Conservation (phyloP, 2,888 invertebrate species). For the Himalopsyche tibetana region DNA sequence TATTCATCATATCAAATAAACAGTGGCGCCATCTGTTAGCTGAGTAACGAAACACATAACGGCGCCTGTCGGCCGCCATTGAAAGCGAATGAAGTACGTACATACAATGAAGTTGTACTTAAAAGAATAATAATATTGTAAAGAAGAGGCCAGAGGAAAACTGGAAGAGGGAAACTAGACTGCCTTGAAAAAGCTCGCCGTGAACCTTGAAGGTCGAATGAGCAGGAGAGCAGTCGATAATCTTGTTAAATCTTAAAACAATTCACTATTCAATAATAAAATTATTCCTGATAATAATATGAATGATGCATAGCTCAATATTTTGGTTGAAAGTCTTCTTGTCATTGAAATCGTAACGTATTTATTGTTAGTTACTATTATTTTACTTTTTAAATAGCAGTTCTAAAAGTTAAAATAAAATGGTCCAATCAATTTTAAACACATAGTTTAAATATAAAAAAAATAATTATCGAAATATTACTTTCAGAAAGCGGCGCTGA, state of each 20-base stretch:
- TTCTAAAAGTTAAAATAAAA: too few species aligned
- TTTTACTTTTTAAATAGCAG: too few species aligned
- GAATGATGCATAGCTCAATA: too few species aligned
- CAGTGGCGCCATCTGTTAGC: not conserved
- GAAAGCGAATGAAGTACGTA: not conserved
- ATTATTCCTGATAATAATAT: too few species aligned
- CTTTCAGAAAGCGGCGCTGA: too few species aligned
- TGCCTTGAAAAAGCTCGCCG: constrained; percentile 9
- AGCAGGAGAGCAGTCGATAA: not conserved
- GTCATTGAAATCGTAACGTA: too few species aligned
- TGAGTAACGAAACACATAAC: not conserved
- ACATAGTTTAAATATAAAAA: too few species aligned
- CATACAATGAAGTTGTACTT: not conserved
- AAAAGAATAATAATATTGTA: not conserved
- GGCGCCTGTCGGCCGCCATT: constrained; percentile 23
- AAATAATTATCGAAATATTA: too few species aligned
- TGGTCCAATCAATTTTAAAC: too few species aligned
- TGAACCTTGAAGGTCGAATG: constrained; percentile 29
- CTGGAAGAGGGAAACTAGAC: constrained; percentile 28
- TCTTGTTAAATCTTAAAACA: not conserved
- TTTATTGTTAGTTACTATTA: too few species aligned
- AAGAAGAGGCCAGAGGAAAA: not conserved
- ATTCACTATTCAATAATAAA: not conserved
- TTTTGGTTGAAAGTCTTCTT: too few species aligned
- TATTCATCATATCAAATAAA: not conserved